Conservation (phyloP, 1,140 invertebrate genomes). For the Latrodectus geometricus region DNA sequence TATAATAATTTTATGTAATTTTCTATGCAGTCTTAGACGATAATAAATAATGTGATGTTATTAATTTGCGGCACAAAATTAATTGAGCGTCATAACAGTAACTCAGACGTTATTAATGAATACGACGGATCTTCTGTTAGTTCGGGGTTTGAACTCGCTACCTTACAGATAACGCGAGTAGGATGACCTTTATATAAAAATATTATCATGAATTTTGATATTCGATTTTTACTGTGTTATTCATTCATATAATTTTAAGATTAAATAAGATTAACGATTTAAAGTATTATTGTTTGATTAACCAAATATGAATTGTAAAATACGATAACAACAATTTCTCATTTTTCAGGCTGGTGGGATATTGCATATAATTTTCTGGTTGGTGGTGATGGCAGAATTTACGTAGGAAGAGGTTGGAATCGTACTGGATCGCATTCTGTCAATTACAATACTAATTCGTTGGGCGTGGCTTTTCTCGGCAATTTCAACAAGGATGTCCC, state of each 20-base stretch:
- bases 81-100: too few species aligned
- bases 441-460: conserved; percentile 61
- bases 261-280: not conserved
- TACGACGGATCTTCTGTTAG: too few species aligned
- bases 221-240: too few species aligned
- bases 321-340: not conserved
- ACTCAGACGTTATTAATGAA: too few species aligned
- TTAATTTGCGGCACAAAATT: too few species aligned
- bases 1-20: too few species aligned
- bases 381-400: conserved; percentile 55
- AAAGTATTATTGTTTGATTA: not conserved
- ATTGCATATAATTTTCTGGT: conserved; percentile 55
- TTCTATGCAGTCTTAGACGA: too few species aligned
- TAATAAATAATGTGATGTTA: too few species aligned
- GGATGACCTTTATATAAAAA: too few species aligned
- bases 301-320: not conserved
- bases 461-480: conserved; percentile 64
- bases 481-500: conserved; percentile 62
- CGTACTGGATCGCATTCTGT: conserved; percentile 50
- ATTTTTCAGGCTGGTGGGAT: conserved; percentile 51
- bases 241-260: not conserved
- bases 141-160: too few species aligned
- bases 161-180: too few species aligned
- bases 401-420: conserved; percentile 63
- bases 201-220: too few species aligned